A percentile compares a stretch with the other conserved stretches of the same genome.
phyloP scores from a whole-genome alignment of 1,140 invertebrate genomes.

The Paraescarpia echinospica region DNA sequence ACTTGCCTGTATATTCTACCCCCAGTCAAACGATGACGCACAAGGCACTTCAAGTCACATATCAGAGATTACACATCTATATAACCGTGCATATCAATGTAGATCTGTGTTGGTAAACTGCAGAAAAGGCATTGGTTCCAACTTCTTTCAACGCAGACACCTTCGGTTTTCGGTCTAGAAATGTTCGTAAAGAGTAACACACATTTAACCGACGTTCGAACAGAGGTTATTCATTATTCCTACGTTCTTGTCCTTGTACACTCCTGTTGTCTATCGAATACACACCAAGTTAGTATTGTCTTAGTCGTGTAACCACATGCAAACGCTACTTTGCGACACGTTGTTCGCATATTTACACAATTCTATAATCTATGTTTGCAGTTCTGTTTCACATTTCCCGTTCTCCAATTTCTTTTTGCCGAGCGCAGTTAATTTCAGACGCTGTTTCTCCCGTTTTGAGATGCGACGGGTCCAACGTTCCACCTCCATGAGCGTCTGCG shows the following conservation, averaged over 20 bases:
- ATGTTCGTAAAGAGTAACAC: background rate
- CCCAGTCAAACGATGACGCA: background rate
- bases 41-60: background rate
- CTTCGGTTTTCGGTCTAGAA: background rate
- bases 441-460: background rate
- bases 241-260: background rate
- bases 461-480: slow-evolving; percentile 27
- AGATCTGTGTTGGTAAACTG: background rate
- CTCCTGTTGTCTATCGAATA: background rate
- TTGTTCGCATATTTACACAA: background rate
- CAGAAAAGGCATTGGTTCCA: background rate
- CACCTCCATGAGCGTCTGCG: slow-evolving; percentile 42
- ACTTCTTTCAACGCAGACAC: background rate
- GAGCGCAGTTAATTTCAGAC: background rate
- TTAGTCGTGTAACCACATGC: background rate
- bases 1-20: background rate
- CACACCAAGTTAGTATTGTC: too few species aligned
- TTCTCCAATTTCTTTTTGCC: background rate
- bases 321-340: background rate
- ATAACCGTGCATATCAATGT: background rate
- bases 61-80: background rate
- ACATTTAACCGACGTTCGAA: background rate
- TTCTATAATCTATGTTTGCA: background rate
- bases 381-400: background rate
- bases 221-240: background rate